phyloP scores from a whole-genome alignment of 1,140 invertebrate genomes.

The Polypedilum vanderplanki region DNA sequence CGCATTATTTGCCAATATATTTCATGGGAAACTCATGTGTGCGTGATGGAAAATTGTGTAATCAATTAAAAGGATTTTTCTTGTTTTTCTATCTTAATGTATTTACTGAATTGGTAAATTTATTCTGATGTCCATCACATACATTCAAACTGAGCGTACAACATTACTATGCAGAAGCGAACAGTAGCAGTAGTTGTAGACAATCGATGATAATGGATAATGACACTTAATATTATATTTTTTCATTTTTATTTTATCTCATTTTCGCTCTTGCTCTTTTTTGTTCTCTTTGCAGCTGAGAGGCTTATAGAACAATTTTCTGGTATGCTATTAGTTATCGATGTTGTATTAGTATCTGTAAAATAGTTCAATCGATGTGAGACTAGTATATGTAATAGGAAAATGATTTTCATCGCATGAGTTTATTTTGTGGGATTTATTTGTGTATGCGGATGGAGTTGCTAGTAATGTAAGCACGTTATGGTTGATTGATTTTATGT shows the following conservation, averaged over 20 bases:
- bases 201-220: slow-evolving; percentile 18
- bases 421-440: too few species aligned
- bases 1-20: too few species aligned
- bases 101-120: slow-evolving; percentile 19
- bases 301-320: too few species aligned
- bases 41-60: slow-evolving; percentile 10
- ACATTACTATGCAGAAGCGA: too few species aligned
- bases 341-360: background rate
- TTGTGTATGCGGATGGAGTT: too few species aligned
- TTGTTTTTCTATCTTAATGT: slow-evolving; percentile 6
- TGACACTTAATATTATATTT: slow-evolving; percentile 15
- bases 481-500: too few species aligned
- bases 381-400: background rate
- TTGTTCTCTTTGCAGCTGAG: too few species aligned
- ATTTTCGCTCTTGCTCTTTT: background rate
- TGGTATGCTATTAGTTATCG: too few species aligned
- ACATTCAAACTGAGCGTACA: background rate
- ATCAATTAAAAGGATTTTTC: slow-evolving; percentile 19
- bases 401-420: background rate
- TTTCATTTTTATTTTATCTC: too few species aligned
- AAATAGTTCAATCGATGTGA: background rate
- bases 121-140: slow-evolving; percentile 11
- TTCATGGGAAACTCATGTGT: slow-evolving; percentile 1
- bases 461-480: too few species aligned
- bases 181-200: background rate